Conservation (phyloP, 1,140 invertebrate genomes). For the Manduca sexta region DNA sequence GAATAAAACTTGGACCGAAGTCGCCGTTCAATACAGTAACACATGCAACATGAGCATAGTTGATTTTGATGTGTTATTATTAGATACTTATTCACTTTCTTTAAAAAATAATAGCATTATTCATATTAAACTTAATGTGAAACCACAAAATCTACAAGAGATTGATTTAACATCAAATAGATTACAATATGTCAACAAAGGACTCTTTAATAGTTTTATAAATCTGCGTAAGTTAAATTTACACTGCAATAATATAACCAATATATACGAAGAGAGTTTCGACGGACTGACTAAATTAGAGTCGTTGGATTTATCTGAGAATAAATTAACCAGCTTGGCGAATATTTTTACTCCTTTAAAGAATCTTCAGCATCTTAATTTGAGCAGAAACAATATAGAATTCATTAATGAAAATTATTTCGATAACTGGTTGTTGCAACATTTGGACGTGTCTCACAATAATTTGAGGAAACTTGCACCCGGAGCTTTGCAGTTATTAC, state of each 20-base stretch:
- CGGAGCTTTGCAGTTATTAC: slow-evolving; percentile 82
- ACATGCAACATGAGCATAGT: slow-evolving; percentile 46
- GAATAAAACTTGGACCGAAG: slow-evolving; percentile 48
- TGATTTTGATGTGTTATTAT: slow-evolving; percentile 37
- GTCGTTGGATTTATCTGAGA: slow-evolving; percentile 77
- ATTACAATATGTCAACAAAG: slow-evolving; percentile 51
- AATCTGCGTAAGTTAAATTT: slow-evolving; percentile 61
- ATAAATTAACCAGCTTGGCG: slow-evolving; percentile 74
- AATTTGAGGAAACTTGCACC: slow-evolving; percentile 79
- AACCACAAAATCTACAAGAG: slow-evolving; percentile 42
- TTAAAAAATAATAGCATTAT: slow-evolving; percentile 56
- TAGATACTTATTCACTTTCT: slow-evolving; percentile 49
- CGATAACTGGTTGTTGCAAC: slow-evolving; percentile 77
- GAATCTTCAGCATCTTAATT: slow-evolving; percentile 80
- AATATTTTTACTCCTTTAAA: slow-evolving; percentile 75
- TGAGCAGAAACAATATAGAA: slow-evolving; percentile 80
- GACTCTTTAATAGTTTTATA: slow-evolving; percentile 49
- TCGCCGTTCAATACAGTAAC: slow-evolving; percentile 29
- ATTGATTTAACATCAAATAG: slow-evolving; percentile 67
- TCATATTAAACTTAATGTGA: slow-evolving; percentile 45
- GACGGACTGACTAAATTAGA: slow-evolving; percentile 68
- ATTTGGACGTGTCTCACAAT: slow-evolving; percentile 88
- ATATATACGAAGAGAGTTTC: slow-evolving; percentile 65
- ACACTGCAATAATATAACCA: slow-evolving; percentile 53
- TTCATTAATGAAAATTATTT: slow-evolving; percentile 77